Percentiles rank a stretch among this genome's conserved stretches.
Conservation (phyloP, 2,888 invertebrate species). For the Eulithis testata region DNA sequence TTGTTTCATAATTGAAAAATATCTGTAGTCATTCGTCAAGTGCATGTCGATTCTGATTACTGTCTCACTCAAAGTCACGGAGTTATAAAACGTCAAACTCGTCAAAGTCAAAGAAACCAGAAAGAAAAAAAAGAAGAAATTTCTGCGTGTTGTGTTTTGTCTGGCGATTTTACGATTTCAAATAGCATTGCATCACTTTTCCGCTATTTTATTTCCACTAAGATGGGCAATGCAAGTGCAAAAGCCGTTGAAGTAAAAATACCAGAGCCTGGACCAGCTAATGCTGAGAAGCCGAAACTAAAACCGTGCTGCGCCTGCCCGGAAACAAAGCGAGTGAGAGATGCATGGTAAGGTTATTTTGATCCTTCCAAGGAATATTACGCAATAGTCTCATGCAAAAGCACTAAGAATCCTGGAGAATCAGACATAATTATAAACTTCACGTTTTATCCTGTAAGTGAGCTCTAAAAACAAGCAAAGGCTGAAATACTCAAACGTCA, state of each 20-base stretch:
- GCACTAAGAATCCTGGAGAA: not conserved
- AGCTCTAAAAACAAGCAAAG: too few relatives aligned
- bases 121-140: not conserved
- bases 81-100: not conserved
- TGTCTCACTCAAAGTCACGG: too few relatives aligned
- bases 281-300: constrained; percentile 88
- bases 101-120: not conserved
- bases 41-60: too few relatives aligned
- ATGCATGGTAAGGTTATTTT: constrained; percentile 91
- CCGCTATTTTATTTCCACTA: constrained; percentile 19
- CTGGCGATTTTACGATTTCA: not conserved
- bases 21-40: too few relatives aligned
- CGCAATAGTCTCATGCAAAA: constrained; percentile 23
- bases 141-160: too few relatives aligned
- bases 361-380: constrained; percentile 37
- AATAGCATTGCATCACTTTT: constrained; percentile 8
- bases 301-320: constrained; percentile 99
- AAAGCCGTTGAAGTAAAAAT: constrained; percentile 71
- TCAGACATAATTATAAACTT: too few relatives aligned
- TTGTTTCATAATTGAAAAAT: too few relatives aligned
- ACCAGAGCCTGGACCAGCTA: constrained; percentile 60
- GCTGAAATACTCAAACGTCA: too few relatives aligned
- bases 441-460: too few relatives aligned
- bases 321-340: constrained; percentile 95
- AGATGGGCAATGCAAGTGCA: constrained; percentile 61